Evolutionary conservation across 1,140 invertebrate species (phyloP).

Genomic region (Microplitis demolitor): DNA sequence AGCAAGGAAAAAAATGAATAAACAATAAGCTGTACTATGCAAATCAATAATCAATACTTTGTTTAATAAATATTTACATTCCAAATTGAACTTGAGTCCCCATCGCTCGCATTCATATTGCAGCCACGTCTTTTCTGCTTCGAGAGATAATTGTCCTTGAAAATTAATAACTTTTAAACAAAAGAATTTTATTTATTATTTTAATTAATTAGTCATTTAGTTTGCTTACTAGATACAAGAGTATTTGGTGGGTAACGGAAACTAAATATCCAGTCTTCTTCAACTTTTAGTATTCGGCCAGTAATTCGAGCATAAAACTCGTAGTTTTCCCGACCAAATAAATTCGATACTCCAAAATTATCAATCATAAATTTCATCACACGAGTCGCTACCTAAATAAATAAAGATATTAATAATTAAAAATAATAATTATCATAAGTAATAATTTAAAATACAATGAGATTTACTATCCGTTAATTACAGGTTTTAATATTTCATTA

Average conservation of each 20-base stretch:
- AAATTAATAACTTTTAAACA: conserved; percentile 22
- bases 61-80: conserved; percentile 69
- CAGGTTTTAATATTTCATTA: neutral
- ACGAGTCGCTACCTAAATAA: conserved; percentile 80
- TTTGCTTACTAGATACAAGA: conserved; percentile 73
- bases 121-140: conserved; percentile 86
- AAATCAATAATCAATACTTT: conserved; percentile 1
- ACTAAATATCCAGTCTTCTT: conserved; percentile 94
- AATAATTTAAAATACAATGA: too few species aligned
- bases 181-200: conserved; percentile 2
- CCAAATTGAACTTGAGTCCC: conserved; percentile 79
- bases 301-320: conserved; percentile 96
- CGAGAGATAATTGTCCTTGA: conserved; percentile 79
- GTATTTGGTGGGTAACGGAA: conserved; percentile 88
- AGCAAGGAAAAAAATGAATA: conserved; percentile 6
- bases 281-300: conserved; percentile 87
- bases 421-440: neutral
- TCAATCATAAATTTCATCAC: conserved; percentile 96
- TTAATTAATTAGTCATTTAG: neutral
- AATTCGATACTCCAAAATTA: conserved; percentile 92
- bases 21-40: neutral
- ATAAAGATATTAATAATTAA: conserved; percentile 13
- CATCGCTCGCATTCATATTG: conserved; percentile 85
- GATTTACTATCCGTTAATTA: neutral
- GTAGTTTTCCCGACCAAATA: conserved; percentile 96